Evolutionary conservation across 30 jellyfish, hydroid and myxozoan genomes (phyloP), one percentile per base, ranked within the genome.

Genomic region (Aurelia coerulea): DNA sequence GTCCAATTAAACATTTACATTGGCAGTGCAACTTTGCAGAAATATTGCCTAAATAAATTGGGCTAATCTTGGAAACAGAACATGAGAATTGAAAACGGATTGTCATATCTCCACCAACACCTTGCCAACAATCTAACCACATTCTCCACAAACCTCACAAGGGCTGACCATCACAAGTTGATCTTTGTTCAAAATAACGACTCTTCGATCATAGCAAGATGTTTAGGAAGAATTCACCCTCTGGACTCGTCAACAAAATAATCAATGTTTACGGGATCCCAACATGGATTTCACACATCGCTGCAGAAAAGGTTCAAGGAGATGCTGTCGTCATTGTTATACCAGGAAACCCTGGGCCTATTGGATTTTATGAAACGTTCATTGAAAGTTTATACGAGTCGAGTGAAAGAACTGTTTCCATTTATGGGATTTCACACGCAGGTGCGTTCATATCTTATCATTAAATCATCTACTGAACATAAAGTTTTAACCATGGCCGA

Each of bases 341-440:
- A n/a, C 97, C 97, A 17, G 97, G 97, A 42, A 89, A 80, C 71
- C 97, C 97, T 0, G 97, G 97, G 4, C 85, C 84, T 18, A 81
- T 81, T 31, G 97, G 89, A 49, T 81, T 89, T 50, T 89, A 89
- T 60, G 90, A 89, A 8, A 72, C 66, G 39, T 89, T 89, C 67
- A 59, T 89, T 23, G 83, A 80, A 63, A 67, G 78, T 10, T 39
- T 89, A 7, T 89, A 34, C 86, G 19, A 80, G 68, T 23, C 68
- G 62, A 54, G 90, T 49, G 62, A 52, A 33, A 31, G 79, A 11
- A 10, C 79, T n/a, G 54, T 89, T 33, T 35, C 92, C 16, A 80
- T 89, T 11, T 80, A 62, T 73, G 93, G 93, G 67, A 58, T 89
- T 62, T 89, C 97, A 34, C 84, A 89, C 63, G 90, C 93, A 80